A percentile compares a stretch with the other conserved stretches of the same genome.
Evolutionary conservation across 35 echinoderm and acorn worm species (phyloP).

Genomic region (Apostichopus parvimensis): DNA sequence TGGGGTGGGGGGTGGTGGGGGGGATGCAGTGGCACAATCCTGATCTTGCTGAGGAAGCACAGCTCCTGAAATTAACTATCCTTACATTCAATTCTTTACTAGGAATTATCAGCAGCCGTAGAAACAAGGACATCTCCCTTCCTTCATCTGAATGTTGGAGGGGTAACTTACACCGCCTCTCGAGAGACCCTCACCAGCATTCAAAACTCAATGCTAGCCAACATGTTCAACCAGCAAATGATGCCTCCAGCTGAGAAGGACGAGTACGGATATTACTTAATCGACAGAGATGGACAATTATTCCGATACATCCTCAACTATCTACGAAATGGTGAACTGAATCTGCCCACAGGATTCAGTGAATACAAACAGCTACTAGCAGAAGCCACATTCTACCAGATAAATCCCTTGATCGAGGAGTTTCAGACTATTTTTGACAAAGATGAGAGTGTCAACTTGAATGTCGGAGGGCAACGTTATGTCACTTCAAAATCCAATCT

Average conservation of each 20-base stretch:
- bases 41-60: no score
- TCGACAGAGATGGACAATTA: conserved; percentile 62
- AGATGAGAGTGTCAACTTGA: background rate
- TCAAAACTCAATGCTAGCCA: conserved; percentile 22
- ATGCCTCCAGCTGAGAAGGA: background rate
- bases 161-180: conserved; percentile 34
- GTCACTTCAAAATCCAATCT: conserved; percentile 25
- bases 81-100: no score
- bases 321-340: conserved; percentile 35
- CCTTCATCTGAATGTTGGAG: conserved; percentile 57
- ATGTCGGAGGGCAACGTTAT: background rate
- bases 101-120: background rate
- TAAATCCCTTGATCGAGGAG: background rate
- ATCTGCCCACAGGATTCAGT: conserved; percentile 37
- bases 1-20: no score
- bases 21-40: no score
- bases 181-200: conserved; percentile 1
- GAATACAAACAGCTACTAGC: conserved; percentile 24
- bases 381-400: conserved; percentile 59
- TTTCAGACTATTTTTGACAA: background rate
- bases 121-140: background rate
- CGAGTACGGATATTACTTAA: conserved; percentile 27
- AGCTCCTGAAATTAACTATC: no score
- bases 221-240: conserved; percentile 25
- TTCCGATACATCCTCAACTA: conserved; percentile 70